These are phyloP conservation scores for Epinephelus malabaricus DNA, from an alignment of 2,797 vertebrate species.

Conservation along the genomic window DNA sequence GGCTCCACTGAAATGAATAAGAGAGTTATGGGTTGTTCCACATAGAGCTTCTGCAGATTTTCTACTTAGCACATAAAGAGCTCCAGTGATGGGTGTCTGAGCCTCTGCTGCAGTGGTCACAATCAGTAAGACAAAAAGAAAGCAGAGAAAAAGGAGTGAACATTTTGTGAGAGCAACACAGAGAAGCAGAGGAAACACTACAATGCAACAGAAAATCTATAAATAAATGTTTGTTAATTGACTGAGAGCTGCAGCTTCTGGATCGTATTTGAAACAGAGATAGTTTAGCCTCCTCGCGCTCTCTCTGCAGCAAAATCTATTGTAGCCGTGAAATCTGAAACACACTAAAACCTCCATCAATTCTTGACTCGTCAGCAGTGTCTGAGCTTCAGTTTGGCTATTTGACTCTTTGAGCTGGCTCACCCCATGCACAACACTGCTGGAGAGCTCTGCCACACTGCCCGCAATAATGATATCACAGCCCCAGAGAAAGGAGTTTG, in stretches of 20 bases:
- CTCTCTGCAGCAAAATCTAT: slow-evolving; percentile 34
- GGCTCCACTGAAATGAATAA: background rate
- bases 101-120: background rate
- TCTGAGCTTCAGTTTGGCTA: slow-evolving; percentile 19
- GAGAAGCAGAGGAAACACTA: background rate
- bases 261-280: slow-evolving; percentile 17
- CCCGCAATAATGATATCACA: slow-evolving; percentile 29
- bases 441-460: slow-evolving; percentile 21
- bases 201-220: background rate
- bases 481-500: background rate
- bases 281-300: background rate
- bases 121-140: background rate
- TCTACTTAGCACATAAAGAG: background rate
- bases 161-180: background rate
- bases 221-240: slow-evolving; percentile 3
- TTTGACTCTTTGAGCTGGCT: slow-evolving; percentile 31
- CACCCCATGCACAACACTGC: slow-evolving; percentile 10
- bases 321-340: slow-evolving; percentile 22
- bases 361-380: slow-evolving; percentile 49
- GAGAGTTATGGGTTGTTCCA: background rate
- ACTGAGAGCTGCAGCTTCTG: slow-evolving; percentile 17
- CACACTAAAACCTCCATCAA: slow-evolving; percentile 34
- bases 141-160: background rate
- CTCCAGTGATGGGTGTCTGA: background rate
- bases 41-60: background rate